Percentiles rank a stretch among this genome's conserved stretches.
phyloP scores from a whole-genome alignment of 2,888 invertebrate species.

The Gerris lacustris region DNA sequence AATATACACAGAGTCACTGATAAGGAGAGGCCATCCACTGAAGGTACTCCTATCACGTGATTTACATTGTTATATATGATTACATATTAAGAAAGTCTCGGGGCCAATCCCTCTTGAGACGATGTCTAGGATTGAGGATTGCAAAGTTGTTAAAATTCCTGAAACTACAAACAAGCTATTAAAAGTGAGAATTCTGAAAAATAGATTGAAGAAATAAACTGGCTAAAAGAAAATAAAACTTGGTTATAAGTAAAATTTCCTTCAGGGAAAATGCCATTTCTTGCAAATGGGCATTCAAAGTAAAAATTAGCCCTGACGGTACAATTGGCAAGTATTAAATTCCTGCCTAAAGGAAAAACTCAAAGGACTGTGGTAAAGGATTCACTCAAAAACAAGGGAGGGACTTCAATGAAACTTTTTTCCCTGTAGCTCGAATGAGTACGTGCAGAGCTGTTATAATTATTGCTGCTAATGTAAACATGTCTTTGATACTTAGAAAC shows the following conservation, averaged over 20 bases:
- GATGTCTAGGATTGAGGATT: not conserved
- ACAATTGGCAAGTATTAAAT: slow-evolving; percentile 29
- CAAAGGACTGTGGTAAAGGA: too few species aligned
- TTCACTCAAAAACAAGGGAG: slow-evolving; percentile 31
- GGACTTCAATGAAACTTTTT: slow-evolving; percentile 33
- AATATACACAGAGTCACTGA: too few species aligned
- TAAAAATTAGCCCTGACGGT: slow-evolving; percentile 18
- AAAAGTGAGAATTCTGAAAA: not conserved
- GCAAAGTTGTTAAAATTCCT: not conserved
- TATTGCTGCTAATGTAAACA: slow-evolving; percentile 24
- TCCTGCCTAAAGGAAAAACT: too few species aligned
- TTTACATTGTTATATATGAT: too few species aligned
- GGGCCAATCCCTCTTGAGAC: too few species aligned
- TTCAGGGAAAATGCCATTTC: slow-evolving; percentile 10
- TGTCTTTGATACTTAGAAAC: slow-evolving; percentile 24
- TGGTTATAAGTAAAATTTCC: not conserved
- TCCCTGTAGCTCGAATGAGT: slow-evolving; percentile 30
- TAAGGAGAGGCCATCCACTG: too few species aligned
- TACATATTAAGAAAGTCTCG: too few species aligned
- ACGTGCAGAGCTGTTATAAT: slow-evolving; percentile 26
- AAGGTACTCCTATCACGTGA: not conserved
- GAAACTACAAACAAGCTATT: slow-evolving; percentile 4
- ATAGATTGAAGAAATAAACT: not conserved
- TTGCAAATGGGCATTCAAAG: too few species aligned
- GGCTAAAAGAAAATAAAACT: not conserved